phyloP scores from a whole-genome alignment of 2,113 vertebrate species.

The Oncorhynchus masou region DNA sequence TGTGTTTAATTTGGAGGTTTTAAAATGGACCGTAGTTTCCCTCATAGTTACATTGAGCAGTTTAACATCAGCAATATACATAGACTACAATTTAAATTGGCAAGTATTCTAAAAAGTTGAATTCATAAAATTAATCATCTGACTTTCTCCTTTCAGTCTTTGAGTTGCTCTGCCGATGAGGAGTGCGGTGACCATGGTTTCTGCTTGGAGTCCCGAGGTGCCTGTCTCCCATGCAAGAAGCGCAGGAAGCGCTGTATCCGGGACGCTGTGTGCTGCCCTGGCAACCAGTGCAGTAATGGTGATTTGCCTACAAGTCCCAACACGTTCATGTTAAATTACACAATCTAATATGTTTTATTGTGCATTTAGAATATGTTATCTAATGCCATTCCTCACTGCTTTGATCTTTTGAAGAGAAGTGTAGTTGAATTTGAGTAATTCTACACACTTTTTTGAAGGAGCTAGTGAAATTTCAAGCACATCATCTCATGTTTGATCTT shows the following conservation, averaged over 20 bases:
- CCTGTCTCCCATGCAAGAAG: conserved; percentile 78
- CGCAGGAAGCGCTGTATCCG: conserved; percentile 81
- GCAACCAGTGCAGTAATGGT: conserved; percentile 83
- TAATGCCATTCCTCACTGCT: neutral
- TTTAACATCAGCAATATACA: too few relatives aligned
- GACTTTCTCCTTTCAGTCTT: conserved; percentile 49
- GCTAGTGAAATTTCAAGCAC: neutral
- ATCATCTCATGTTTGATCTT: neutral
- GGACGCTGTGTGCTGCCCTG: conserved; percentile 83
- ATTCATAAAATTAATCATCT: neutral
- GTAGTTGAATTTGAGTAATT: neutral
- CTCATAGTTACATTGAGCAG: too few relatives aligned
- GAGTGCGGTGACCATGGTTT: conserved; percentile 78
- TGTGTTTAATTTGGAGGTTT: too few relatives aligned
- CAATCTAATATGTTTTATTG: neutral
- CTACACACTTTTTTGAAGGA: neutral
- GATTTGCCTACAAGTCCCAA: conserved; percentile 37
- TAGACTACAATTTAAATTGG: neutral
- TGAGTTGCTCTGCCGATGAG: conserved; percentile 73
- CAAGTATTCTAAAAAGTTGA: neutral
- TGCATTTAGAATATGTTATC: neutral
- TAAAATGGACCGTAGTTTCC: too few relatives aligned
- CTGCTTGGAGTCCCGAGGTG: conserved; percentile 63
- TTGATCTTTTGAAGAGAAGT: neutral
- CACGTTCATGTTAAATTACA: neutral